Percentiles rank a stretch among this genome's conserved stretches.
Evolutionary conservation across 2,113 vertebrate genomes (phyloP).

Genomic region (Elgaria multicarinata): DNA sequence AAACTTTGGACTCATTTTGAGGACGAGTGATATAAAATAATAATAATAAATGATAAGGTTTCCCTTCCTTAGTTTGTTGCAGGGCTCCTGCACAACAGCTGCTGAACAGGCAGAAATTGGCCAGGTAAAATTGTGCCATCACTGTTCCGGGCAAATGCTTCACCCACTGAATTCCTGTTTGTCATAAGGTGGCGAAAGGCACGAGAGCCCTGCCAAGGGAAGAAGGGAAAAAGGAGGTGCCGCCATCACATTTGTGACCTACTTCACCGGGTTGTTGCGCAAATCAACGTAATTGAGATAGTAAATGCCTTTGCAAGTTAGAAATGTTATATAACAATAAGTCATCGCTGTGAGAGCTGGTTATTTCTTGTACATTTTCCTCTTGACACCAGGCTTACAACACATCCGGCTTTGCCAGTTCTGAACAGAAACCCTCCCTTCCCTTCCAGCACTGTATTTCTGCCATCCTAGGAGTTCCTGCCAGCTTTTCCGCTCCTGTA

Average conservation of each 20-base stretch:
- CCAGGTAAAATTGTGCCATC: not conserved
- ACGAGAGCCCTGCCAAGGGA: not conserved
- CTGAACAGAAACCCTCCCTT: not conserved
- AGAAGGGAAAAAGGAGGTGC: not conserved
- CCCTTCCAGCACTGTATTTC: not conserved
- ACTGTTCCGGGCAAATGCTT: not conserved
- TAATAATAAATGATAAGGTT: not conserved
- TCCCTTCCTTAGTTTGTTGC: not conserved
- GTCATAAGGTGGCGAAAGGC: not conserved
- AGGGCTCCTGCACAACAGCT: not conserved
- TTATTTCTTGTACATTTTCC: not conserved
- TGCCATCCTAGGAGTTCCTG: not conserved
- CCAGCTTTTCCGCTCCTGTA: not conserved
- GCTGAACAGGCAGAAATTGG: not conserved
- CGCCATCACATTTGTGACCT: not conserved
- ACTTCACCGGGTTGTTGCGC: not conserved
- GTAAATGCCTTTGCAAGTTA: not conserved
- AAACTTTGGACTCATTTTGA: not conserved
- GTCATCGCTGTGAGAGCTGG: not conserved
- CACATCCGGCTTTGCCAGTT: not conserved
- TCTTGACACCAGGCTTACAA: not conserved
- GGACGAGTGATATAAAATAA: not conserved
- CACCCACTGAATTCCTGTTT: not conserved
- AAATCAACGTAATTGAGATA: not conserved
- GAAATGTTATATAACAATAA: conserved; percentile 7